Evolutionary conservation across 2,888 invertebrate species (phyloP).

Genomic region (Drosophila planitibia): DNA sequence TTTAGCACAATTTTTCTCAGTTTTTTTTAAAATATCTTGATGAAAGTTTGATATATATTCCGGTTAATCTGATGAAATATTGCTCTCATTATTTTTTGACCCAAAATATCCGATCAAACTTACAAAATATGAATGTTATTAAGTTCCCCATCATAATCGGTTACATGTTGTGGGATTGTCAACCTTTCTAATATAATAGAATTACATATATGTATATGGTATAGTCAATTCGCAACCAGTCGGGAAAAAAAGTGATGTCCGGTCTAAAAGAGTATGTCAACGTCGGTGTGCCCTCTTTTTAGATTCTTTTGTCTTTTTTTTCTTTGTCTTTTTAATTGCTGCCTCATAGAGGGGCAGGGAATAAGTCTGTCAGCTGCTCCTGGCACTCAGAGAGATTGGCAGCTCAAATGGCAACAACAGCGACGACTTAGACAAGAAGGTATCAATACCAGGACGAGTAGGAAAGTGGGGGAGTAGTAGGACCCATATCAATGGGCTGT

Average conservation of each 20-base stretch:
- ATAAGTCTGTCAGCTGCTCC: neutral
- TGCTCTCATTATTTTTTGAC: too few species aligned
- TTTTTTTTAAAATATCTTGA: neutral
- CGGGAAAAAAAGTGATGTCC: neutral
- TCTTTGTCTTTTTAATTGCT: constrained; percentile 29
- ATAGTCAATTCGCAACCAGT: neutral
- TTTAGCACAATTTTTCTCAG: neutral
- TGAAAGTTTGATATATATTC: neutral
- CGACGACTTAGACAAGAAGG: neutral
- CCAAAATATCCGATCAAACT: too few species aligned
- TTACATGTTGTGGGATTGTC: too few species aligned
- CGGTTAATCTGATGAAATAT: too few species aligned
- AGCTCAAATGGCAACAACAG: constrained; percentile 22
- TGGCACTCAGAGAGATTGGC: constrained; percentile 4
- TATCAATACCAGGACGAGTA: neutral
- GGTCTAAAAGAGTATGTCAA: neutral
- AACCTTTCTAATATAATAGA: neutral
- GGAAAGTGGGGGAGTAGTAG: neutral
- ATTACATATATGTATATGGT: neutral
- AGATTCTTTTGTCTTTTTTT: constrained; percentile 8
- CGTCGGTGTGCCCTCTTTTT: neutral
- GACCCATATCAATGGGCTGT: constrained; percentile 50
- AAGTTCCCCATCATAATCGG: neutral
- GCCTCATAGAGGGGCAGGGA: neutral
- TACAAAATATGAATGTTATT: too few species aligned